A percentile compares a stretch with the other conserved stretches of the same genome.
Evolutionary conservation across 2,888 invertebrate species (phyloP).

Genomic region (Pandemis corylana): DNA sequence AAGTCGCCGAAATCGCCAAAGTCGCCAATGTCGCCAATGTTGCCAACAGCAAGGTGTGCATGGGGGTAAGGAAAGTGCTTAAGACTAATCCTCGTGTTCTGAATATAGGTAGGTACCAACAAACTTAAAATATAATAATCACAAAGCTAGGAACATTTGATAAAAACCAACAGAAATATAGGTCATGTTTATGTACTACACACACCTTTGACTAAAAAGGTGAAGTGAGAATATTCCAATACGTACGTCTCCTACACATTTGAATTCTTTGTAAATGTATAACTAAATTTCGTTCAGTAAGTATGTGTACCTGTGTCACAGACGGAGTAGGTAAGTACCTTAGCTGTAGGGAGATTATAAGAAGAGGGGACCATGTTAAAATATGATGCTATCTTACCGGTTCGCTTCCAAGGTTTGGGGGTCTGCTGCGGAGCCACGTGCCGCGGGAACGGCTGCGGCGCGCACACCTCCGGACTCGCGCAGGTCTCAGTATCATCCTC

Average conservation of each 20-base stretch:
- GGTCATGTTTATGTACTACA: no score
- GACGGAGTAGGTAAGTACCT: no score
- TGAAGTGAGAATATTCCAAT: no score
- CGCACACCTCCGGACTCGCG: slow-evolving; percentile 71
- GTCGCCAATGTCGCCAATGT: slow-evolving; percentile 45
- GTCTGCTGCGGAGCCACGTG: slow-evolving; percentile 69
- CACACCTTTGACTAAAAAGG: no score
- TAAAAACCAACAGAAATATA: neutral
- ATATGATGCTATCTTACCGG: slow-evolving; percentile 62
- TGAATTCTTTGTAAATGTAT: no score
- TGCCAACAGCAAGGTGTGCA: slow-evolving; percentile 54
- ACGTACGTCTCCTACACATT: no score
- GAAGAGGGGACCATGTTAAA: neutral
- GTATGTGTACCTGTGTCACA: no score
- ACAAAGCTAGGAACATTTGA: neutral
- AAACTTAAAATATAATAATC: neutral
- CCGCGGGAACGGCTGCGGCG: slow-evolving; percentile 80
- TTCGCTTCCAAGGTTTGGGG: slow-evolving; percentile 83
- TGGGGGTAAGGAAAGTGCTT: slow-evolving; percentile 60
- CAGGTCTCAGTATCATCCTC: slow-evolving; percentile 80
- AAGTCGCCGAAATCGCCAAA: slow-evolving; percentile 51
- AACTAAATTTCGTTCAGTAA: no score
- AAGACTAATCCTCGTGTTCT: slow-evolving; percentile 38
- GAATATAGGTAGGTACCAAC: neutral
- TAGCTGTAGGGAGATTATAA: no score